Evolutionary conservation across 2,113 vertebrate genomes (phyloP).

Genomic region (Calidris pygmaea): DNA sequence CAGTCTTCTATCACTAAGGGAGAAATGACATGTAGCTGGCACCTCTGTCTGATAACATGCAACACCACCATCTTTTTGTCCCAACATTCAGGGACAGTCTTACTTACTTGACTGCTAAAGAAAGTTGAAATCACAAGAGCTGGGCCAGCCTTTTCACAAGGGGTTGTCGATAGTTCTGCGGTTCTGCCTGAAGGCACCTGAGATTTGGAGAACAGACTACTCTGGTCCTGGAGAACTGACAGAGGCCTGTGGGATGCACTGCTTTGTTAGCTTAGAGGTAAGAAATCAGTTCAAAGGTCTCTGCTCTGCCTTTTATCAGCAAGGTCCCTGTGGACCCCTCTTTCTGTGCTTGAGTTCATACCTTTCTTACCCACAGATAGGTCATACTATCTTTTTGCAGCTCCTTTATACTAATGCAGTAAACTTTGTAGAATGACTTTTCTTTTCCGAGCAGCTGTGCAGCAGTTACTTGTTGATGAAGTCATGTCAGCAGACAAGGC

Average conservation of each 20-base stretch:
- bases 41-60: not conserved
- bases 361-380: rapidly evolving
- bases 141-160: not conserved
- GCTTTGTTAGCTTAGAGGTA: not conserved
- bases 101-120: not conserved
- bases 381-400: not conserved
- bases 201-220: not conserved
- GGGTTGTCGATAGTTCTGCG: not conserved
- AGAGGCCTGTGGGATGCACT: not conserved
- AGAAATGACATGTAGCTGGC: not conserved
- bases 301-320: not conserved
- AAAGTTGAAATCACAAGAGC: not conserved
- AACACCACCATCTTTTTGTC: not conserved
- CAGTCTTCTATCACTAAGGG: rapidly evolving
- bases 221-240: not conserved
- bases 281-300: not conserved
- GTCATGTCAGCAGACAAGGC: not conserved
- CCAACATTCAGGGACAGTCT: not conserved
- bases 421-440: not conserved
- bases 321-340: not conserved
- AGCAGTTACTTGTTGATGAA: not conserved
- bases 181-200: not conserved
- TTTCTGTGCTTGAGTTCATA: not conserved
- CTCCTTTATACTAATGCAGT: not conserved
- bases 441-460: not conserved